Evolutionary conservation across 2,113 vertebrate species (phyloP), one percentile per base, ranked within the genome.

Genomic region (Tragelaphus strepsiceros): DNA sequence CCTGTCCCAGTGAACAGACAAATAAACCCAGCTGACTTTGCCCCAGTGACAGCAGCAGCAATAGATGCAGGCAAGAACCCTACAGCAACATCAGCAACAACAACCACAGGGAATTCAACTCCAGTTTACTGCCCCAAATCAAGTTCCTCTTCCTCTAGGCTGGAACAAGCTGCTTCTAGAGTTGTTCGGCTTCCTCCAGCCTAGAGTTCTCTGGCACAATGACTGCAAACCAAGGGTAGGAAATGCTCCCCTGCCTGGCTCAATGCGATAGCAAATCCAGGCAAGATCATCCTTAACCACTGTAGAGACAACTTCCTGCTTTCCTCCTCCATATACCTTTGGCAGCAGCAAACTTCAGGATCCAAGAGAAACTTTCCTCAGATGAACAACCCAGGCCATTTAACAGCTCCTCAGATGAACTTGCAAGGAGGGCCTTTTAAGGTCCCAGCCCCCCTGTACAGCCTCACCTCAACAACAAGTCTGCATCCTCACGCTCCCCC

Each of bases 291-390:
- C 99, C 91, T 99, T 99, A 98, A 99, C 99, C 94, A 99, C 99
- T 96, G 99, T 99, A 94, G 99, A 99, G 98, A 99, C 99, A 94
- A 99, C 99, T 90, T 99, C 99, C 98, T 99, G 99, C 96, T 99
- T 99, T 96, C 99, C 99, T 51, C 99, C 99, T 94, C 99, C 99
- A 64, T 99, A 99, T 96, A 99, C 99, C 62, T 99, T 99, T 98
- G 99, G 99, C 98, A 99, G 99, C 98, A 99, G 97, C 99, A 99
- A 98, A 99, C 99, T 96, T 99, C 99, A 91, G 99, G 99, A 97
- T 99, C 99, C 98, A 99, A 99, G 77, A 97, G 99, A 98, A 99
- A 98, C 98, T 99, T 99, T 98, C 97, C 99, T 98, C 99, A 99
- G 39, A 98, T 99, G 98, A 98, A 95, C 98, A 99, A 98, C 96